Conservation (phyloP, 1,140 invertebrate species). For the Diachasmimorpha longicaudata region DNA sequence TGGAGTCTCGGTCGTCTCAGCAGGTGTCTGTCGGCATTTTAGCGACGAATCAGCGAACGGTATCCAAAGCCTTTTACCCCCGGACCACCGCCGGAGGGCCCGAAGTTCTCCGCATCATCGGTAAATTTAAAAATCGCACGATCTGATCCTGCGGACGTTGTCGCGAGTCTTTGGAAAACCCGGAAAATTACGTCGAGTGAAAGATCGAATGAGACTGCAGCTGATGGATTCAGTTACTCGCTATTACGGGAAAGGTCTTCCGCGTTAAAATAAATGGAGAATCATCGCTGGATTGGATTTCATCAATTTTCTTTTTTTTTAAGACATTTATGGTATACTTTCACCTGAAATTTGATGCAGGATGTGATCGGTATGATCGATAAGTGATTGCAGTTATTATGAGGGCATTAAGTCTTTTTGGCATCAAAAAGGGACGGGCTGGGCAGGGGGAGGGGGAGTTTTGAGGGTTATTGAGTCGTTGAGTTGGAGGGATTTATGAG, state of each 20-base stretch:
- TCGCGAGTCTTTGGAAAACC: background rate
- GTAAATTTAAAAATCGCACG: background rate
- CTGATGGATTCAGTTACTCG: background rate
- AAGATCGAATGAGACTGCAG: background rate
- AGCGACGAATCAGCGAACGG: background rate
- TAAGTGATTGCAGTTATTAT: background rate
- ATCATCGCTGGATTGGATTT: slow-evolving; percentile 10
- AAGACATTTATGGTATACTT: slow-evolving; percentile 14
- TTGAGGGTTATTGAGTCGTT: no score
- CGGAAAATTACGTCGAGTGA: background rate
- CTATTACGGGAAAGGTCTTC: background rate
- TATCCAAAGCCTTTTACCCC: background rate
- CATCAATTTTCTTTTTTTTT: slow-evolving; percentile 3
- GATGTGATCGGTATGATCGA: background rate
- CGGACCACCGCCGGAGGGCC: no score
- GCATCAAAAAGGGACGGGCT: no score
- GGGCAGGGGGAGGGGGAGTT: no score
- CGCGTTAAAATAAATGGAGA: slow-evolving; percentile 1
- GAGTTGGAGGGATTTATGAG: no score
- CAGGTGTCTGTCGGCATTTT: background rate
- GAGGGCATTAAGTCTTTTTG: background rate
- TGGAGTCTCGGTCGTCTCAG: background rate
- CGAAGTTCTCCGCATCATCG: no score
- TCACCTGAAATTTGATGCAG: slow-evolving; percentile 5
- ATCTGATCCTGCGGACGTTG: background rate